These are phyloP conservation scores for Danio jaintianensis DNA, from an alignment of 2,797 vertebrate species.

Conservation along the genomic window DNA sequence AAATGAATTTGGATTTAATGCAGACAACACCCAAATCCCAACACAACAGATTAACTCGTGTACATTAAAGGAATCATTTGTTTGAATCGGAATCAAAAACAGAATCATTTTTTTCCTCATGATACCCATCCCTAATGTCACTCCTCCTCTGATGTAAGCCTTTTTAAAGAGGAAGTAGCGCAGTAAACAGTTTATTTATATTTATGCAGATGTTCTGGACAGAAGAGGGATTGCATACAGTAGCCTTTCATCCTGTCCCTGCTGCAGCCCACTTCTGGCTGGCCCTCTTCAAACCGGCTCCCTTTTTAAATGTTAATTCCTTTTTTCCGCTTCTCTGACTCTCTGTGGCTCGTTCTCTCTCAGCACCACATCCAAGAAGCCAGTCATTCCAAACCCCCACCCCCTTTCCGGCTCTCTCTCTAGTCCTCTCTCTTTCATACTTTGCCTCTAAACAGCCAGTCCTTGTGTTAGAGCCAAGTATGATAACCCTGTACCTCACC, in stretches of 20 bases:
- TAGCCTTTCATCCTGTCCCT: constrained; percentile 60
- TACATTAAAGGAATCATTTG: neutral
- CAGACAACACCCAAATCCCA: neutral
- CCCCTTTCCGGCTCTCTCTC: constrained; percentile 31
- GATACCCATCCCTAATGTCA: neutral
- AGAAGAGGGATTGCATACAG: constrained; percentile 55
- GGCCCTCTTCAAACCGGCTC: constrained; percentile 55
- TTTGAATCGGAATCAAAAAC: neutral
- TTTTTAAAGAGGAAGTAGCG: constrained; percentile 53
- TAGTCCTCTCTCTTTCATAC: constrained; percentile 25
- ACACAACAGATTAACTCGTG: neutral
- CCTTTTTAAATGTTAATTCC: constrained; percentile 70
- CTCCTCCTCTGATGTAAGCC: constrained; percentile 17
- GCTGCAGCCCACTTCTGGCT: constrained; percentile 48
- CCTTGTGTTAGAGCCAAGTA: constrained; percentile 62
- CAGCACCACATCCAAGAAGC: constrained; percentile 55
- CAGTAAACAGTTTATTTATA: constrained; percentile 43
- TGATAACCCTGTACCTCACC: constrained; percentile 46
- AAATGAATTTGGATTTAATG: neutral
- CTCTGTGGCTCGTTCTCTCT: constrained; percentile 44
- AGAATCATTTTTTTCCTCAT: neutral
- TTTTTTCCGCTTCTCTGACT: constrained; percentile 60
- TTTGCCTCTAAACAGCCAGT: constrained; percentile 59
- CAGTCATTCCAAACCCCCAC: constrained; percentile 49
- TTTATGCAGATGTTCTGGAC: constrained; percentile 61